Evolutionary conservation across 2,797 vertebrate species (phyloP).

Genomic region (Xerus rutilus): DNA sequence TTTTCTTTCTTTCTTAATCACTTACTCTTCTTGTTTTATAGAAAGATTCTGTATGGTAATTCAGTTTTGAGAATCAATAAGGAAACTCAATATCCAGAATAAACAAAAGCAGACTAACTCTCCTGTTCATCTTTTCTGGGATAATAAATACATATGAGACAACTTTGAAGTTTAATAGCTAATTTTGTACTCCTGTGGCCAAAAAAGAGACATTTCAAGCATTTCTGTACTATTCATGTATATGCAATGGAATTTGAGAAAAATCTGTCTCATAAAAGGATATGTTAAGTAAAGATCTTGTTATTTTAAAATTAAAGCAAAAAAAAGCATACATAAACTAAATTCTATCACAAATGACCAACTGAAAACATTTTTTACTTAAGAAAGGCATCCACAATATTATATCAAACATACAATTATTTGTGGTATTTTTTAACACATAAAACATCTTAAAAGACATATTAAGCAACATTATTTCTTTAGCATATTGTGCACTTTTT

Average conservation of each 20-base stretch:
- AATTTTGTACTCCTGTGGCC: not conserved
- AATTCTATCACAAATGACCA: conserved; percentile 60
- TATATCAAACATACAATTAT: not conserved
- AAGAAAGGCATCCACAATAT: conserved; percentile 12
- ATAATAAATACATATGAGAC: conserved; percentile 63
- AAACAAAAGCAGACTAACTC: conserved; percentile 60
- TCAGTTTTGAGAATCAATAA: conserved; percentile 72
- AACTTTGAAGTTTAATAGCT: not conserved
- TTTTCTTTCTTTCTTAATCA: conserved; percentile 73
- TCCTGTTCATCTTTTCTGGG: conserved; percentile 63
- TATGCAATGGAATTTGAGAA: conserved; percentile 48
- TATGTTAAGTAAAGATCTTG: conserved; percentile 52
- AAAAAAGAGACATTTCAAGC: conserved; percentile 62
- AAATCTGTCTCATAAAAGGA: conserved; percentile 51
- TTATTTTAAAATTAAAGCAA: not conserved
- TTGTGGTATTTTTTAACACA: not conserved
- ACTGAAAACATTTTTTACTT: conserved; percentile 46
- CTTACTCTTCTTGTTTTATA: conserved; percentile 80
- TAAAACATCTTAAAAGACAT: conserved; percentile 47
- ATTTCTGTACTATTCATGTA: not conserved
- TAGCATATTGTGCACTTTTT: not conserved
- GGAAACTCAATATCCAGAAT: conserved; percentile 51
- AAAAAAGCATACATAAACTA: conserved; percentile 40
- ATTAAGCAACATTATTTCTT: conserved; percentile 25
- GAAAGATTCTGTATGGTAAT: conserved; percentile 68